Base-by-base conservation (phyloP, 2,888 invertebrate genomes). In the Unio pictorum region DNA sequence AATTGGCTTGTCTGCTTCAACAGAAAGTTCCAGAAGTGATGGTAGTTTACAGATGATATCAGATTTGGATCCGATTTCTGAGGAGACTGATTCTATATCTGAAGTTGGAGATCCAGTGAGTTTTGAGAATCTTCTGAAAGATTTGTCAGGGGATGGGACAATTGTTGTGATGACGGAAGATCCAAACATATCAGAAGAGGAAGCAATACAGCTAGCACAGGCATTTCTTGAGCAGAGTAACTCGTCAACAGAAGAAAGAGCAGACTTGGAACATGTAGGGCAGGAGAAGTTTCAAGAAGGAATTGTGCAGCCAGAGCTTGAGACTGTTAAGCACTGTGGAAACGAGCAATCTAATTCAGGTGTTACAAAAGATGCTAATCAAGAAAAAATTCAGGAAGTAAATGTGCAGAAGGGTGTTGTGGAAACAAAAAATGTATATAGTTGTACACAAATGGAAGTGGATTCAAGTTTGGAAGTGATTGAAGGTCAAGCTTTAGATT, bases 81-180 rank as follows among this genome's bases (percentile, higher is more conserved):
- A 69, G 58, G 72, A 72, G 30, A 45, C 60, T 11, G 65, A 56
- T 15, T 15, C 60, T 58, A 55, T 18, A 57, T 4, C 23, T 11
- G 61, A 54, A 60, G 45, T n/a, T 15, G 45, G 15, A 15, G 15
- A 15, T 15, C n/a, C 62, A 34, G 54, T 45, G 60, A 66, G 58
- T 65, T 61, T 55, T 60, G 45, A 45, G 45, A 45, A 45, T 45
- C 45, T 45, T 2, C 45, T 45, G 45, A 45, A 45, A 45, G 45
- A 45, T 45, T 15, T 45, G 45, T 45, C 45, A 45, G 45, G 45
- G 55, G 67, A 69, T 55, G 69, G 81, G 65, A 74, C 84, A 34
- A 78, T 85, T 20, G 74, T 86, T 34, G 79, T 85, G 4, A 68
- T 85, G 67, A 76, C 84, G 23, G 83, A 82, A 18, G 77, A 75